Percentiles rank a stretch among this genome's conserved stretches.
These are phyloP conservation scores for Oryzias javanicus DNA, from an alignment of 2,113 vertebrate species.

Conservation along the genomic window DNA sequence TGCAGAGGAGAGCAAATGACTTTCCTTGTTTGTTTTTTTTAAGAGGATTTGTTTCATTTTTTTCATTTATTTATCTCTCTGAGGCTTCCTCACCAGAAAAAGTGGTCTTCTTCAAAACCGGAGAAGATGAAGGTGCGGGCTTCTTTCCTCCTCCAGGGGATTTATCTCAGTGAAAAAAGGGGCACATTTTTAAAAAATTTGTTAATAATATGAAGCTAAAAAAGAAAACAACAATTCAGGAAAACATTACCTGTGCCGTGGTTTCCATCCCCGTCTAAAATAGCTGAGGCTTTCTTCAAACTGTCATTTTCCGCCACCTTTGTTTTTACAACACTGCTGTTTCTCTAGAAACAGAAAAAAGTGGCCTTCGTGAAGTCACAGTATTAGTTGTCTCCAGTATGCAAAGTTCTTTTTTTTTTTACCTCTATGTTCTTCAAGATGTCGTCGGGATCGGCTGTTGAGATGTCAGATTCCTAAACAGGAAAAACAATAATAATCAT, in stretches of 20 bases:
- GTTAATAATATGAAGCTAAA: constrained; percentile 8
- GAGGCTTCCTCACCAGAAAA: constrained; percentile 75
- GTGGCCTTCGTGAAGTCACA: constrained; percentile 77
- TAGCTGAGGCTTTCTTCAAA: constrained; percentile 31
- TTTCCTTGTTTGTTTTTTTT: neutral
- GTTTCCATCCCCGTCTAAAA: constrained; percentile 22
- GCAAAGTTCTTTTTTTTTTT: neutral
- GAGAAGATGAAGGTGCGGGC: constrained; percentile 50
- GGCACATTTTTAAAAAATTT: constrained; percentile 30
- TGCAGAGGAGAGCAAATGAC: constrained; percentile 29
- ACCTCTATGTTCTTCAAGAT: constrained; percentile 81
- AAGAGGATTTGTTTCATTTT: too few species aligned
- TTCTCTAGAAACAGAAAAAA: constrained; percentile 76
- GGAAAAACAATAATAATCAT: constrained; percentile 5
- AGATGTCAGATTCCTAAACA: constrained; percentile 49
- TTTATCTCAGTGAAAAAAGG: constrained; percentile 51
- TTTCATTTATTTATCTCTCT: too few species aligned
- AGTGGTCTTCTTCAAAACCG: constrained; percentile 76
- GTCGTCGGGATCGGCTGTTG: constrained; percentile 73
- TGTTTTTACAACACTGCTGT: constrained; percentile 60
- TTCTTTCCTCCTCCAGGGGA: constrained; percentile 57
- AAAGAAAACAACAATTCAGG: constrained; percentile 2
- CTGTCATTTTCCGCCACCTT: constrained; percentile 50
- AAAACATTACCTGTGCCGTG: constrained; percentile 41
- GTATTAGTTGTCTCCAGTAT: neutral